Conservation (phyloP, 2,113 vertebrate species). For the Emydura subglobosa region DNA sequence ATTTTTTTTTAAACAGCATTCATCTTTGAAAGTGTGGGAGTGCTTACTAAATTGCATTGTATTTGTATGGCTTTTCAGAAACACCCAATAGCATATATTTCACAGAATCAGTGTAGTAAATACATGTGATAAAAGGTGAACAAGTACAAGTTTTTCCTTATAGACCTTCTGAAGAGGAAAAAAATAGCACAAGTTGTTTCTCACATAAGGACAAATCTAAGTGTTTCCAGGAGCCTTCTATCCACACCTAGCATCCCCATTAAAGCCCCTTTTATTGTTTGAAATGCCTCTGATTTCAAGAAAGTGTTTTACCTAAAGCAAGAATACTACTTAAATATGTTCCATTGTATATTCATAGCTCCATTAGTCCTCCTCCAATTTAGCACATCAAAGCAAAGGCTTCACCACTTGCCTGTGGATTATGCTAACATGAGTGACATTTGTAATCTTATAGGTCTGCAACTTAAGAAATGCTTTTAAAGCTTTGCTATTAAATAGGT, state of each 20-base stretch:
- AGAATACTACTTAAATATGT: conserved; percentile 90
- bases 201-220: conserved; percentile 69
- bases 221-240: conserved; percentile 71
- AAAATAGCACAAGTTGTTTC: conserved; percentile 19
- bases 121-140: conserved; percentile 49
- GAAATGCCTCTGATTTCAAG: conserved; percentile 85
- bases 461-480: conserved; percentile 89
- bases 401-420: conserved; percentile 90
- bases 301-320: conserved; percentile 89
- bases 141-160: background rate
- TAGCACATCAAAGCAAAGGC: conserved; percentile 92
- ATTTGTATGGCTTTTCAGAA: conserved; percentile 60
- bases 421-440: conserved; percentile 89
- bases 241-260: conserved; percentile 67
- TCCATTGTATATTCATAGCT: conserved; percentile 93
- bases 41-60: conserved; percentile 26
- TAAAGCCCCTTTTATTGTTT: conserved; percentile 79
- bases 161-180: background rate
- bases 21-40: conserved; percentile 53
- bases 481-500: conserved; percentile 83
- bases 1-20: conserved; percentile 55
- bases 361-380: conserved; percentile 91
- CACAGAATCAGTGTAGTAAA: conserved; percentile 42
- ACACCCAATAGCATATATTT: conserved; percentile 24
- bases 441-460: conserved; percentile 90